These are phyloP conservation scores for Habrosyne pyritoides DNA, from an alignment of 2,888 invertebrate species.

Conservation along the genomic window DNA sequence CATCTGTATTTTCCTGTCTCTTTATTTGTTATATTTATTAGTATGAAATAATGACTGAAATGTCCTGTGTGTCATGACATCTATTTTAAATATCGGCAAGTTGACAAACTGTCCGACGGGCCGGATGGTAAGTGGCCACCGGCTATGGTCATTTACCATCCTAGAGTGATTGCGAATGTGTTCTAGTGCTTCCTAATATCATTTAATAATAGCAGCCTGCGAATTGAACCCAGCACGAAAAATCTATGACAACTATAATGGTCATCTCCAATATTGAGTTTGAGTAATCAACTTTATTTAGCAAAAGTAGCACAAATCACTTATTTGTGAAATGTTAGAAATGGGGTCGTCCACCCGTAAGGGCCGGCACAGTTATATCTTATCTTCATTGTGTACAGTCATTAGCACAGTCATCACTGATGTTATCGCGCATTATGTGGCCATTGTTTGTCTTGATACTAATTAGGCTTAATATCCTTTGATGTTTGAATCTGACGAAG, in stretches of 20 bases:
- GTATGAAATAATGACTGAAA: not conserved
- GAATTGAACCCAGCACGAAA: not conserved
- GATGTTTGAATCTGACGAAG: conserved; percentile 20
- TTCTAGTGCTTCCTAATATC: not conserved
- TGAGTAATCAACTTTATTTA: not conserved
- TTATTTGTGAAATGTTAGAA: not conserved
- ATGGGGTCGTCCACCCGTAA: not conserved
- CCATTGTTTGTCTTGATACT: conserved; percentile 38
- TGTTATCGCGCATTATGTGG: conserved; percentile 32
- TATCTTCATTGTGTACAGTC: conserved; percentile 22
- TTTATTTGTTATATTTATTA: not conserved
- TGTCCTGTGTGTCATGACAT: no score
- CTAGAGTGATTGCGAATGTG: no score
- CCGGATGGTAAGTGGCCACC: no score
- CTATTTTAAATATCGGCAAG: no score
- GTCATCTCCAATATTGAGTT: not conserved
- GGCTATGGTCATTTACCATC: no score
- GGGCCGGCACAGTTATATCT: not conserved
- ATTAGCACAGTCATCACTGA: conserved; percentile 37
- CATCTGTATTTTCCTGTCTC: not conserved
- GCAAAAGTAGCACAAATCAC: not conserved
- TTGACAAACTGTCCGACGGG: no score
- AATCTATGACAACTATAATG: not conserved
- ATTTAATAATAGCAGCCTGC: not conserved
- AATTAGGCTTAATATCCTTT: conserved; percentile 29